Evolutionary conservation across 2,113 vertebrate species (phyloP).

Genomic region (Sphaerodactylus townsendi): DNA sequence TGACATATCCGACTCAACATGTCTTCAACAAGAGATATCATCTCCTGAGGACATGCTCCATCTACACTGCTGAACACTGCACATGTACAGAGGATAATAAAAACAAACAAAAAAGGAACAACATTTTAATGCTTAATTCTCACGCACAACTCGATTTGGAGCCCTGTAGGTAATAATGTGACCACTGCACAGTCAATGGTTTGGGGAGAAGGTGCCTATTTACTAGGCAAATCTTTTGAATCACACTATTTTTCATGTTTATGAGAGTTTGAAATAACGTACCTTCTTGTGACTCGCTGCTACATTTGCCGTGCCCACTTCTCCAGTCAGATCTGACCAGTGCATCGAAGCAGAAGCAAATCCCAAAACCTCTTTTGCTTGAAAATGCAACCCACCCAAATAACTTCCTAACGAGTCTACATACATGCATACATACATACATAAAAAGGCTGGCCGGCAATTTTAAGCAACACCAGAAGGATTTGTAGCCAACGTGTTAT

Average conservation of each 20-base stretch:
- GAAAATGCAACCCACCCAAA: not conserved
- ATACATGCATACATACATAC: too few relatives aligned
- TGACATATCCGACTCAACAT: not conserved
- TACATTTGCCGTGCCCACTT: too few relatives aligned
- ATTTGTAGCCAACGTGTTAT: not conserved
- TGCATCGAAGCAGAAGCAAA: not conserved
- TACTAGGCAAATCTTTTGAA: not conserved
- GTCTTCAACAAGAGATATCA: conserved; percentile 21
- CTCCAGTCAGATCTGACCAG: not conserved
- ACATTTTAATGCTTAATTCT: conserved; percentile 30
- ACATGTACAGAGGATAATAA: not conserved
- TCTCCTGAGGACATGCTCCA: conserved; percentile 24
- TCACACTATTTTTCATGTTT: too few relatives aligned
- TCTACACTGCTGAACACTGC: conserved; percentile 10
- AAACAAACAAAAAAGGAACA: not conserved
- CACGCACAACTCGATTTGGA: too few relatives aligned
- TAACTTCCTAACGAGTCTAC: too few relatives aligned
- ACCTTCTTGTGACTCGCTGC: too few relatives aligned
- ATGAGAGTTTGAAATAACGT: too few relatives aligned
- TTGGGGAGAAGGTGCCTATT: conserved; percentile 9
- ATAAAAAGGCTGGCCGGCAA: too few relatives aligned
- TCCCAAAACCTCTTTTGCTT: not conserved
- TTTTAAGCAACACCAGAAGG: not conserved
- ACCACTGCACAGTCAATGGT: not conserved
- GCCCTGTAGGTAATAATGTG: not conserved